Conservation (phyloP, 2,888 invertebrate genomes). For the Beris morrisii region DNA sequence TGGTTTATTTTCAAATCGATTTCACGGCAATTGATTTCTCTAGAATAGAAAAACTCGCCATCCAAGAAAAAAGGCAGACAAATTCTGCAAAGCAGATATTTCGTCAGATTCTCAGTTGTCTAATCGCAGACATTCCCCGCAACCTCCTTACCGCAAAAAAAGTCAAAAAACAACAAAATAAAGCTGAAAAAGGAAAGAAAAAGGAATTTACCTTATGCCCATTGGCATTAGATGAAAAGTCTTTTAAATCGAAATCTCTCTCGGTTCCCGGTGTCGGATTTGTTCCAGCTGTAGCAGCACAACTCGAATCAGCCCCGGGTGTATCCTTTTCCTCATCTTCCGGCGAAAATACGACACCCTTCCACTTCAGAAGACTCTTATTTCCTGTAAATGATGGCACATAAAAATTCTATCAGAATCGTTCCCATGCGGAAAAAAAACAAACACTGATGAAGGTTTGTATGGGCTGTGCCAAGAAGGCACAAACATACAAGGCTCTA, state of each 20-base stretch:
- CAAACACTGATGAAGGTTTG: no score
- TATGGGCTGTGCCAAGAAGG: no score
- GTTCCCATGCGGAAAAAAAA: neutral
- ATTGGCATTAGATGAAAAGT: constrained; percentile 38
- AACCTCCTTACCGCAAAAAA: neutral
- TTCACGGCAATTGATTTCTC: constrained; percentile 25
- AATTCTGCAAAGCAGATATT: neutral
- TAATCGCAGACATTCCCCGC: constrained; percentile 11
- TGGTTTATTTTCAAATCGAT: constrained; percentile 24
- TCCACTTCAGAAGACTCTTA: constrained; percentile 64
- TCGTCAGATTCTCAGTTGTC: neutral
- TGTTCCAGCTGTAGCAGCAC: constrained; percentile 35
- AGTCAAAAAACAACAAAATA: constrained; percentile 13
- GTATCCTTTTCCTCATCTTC: constrained; percentile 48
- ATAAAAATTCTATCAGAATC: constrained; percentile 33
- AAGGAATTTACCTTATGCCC: constrained; percentile 43
- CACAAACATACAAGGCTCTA: no score
- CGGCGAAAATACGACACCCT: constrained; percentile 72
- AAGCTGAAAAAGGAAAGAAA: constrained; percentile 8
- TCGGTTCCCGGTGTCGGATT: constrained; percentile 38
- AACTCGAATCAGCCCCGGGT: constrained; percentile 24
- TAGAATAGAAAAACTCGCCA: neutral
- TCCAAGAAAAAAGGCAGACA: neutral
- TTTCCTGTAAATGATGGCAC: constrained; percentile 38
- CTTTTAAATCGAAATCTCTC: constrained; percentile 39